Percentiles rank a stretch among this genome's conserved stretches.
Evolutionary conservation across 1,140 invertebrate species (phyloP).

Genomic region (Drosophila melanica): DNA sequence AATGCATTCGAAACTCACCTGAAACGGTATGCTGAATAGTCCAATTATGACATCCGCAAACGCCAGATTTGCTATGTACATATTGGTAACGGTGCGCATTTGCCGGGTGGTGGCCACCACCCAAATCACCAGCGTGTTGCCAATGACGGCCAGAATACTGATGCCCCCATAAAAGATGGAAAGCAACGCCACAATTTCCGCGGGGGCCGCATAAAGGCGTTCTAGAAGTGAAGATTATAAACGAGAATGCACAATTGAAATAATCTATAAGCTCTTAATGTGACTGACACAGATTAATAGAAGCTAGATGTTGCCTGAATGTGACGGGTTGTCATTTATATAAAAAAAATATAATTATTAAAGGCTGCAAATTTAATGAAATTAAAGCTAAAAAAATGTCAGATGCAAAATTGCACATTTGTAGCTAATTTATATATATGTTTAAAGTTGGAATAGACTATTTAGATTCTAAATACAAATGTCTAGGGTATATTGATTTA

Average conservation of each 20-base stretch:
- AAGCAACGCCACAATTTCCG: slow-evolving; percentile 89
- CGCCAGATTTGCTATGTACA: slow-evolving; percentile 92
- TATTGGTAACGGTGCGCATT: slow-evolving; percentile 93
- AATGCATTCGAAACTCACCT: slow-evolving; percentile 85
- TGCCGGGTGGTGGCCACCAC: slow-evolving; percentile 89
- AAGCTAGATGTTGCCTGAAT: neutral
- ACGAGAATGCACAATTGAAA: slow-evolving; percentile 30
- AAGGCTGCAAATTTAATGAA: too few species aligned
- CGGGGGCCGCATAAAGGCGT: slow-evolving; percentile 89
- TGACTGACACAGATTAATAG: slow-evolving; percentile 39
- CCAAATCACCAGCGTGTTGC: slow-evolving; percentile 93
- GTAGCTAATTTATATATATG: too few species aligned
- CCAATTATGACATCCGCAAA: slow-evolving; percentile 92
- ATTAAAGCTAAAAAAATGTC: too few species aligned
- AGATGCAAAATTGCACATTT: too few species aligned
- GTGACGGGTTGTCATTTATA: neutral
- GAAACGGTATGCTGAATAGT: slow-evolving; percentile 92
- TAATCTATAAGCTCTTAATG: slow-evolving; percentile 20
- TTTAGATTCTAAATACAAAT: too few species aligned
- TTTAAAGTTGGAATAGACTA: too few species aligned
- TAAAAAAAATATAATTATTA: too few species aligned
- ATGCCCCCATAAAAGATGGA: slow-evolving; percentile 92
- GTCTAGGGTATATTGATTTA: too few species aligned
- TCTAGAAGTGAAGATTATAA: slow-evolving; percentile 45
- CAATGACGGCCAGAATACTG: slow-evolving; percentile 91